phyloP scores from a whole-genome alignment of 2,797 vertebrate genomes.

The Cheracebus regulus region DNA sequence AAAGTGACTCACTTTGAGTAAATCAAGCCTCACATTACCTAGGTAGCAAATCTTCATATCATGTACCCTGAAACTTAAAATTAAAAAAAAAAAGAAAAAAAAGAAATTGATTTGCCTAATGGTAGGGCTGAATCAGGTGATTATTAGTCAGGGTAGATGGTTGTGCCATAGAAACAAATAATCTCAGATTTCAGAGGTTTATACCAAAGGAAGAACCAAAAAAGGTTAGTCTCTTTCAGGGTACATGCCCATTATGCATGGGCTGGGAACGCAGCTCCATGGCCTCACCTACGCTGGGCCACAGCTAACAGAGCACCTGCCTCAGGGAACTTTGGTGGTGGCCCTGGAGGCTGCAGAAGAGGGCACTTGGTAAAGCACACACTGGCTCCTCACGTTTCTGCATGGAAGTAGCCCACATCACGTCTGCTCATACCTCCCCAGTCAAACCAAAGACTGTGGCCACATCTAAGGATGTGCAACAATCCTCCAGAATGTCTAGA shows the following conservation, averaged over 20 bases:
- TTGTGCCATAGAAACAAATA: not conserved
- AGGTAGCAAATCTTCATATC: not conserved
- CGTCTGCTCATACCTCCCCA: not conserved
- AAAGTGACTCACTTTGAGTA: not conserved
- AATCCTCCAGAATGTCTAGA: not conserved
- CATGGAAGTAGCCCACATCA: accelerated
- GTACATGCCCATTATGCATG: not conserved
- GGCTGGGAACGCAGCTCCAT: not conserved
- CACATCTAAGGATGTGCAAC: not conserved
- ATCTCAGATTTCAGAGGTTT: not conserved
- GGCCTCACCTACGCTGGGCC: not conserved
- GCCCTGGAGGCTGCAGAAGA: not conserved
- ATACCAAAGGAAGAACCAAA: not conserved
- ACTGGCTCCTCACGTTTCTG: not conserved
- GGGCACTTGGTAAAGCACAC: not conserved
- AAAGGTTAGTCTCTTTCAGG: conserved; percentile 17
- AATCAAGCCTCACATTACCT: not conserved
- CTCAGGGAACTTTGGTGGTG: not conserved
- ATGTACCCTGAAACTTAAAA: not conserved
- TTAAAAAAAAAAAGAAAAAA: no score
- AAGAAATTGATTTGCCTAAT: not conserved
- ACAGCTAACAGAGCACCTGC: not conserved
- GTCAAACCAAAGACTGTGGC: not conserved
- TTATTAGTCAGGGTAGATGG: not conserved
- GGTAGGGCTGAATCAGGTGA: not conserved